Base-by-base conservation (phyloP, 2,797 vertebrate species). In the Spheniscus humboldti region DNA sequence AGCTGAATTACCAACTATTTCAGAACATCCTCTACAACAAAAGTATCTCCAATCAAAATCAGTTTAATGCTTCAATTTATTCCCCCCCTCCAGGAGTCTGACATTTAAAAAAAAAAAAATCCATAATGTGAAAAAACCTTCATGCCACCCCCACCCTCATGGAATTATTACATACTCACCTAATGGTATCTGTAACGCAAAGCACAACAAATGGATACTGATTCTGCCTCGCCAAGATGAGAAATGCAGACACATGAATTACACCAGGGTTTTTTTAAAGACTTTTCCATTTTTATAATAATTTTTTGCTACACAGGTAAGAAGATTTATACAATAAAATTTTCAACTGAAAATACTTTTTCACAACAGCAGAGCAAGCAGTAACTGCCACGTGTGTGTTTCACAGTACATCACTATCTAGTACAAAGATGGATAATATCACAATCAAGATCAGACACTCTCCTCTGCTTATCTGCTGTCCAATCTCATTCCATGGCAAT, bases 311-410 rank as follows among this genome's bases (percentile, higher is more conserved):
- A 87, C 48, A 82, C 35, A 62, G 43, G 41, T 91, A 91, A 82
- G 87, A 92, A 91, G 82, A 72, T 81, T 83, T 94, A 96, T 89
- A 92, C 75, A 96, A 94, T 82, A 95, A 78, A 79, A 84, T 66
- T 94, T 94, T 95, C 68, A 92, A 85, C 60, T 82, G 79, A 96
- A 88, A 94, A 92, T 82, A 94, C 64, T 73, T 95, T 88, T 85
- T 94, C 79, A 87, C 86, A 90, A 93, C 17, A 91, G 62, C 60
- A 82, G 88, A 94, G 89, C 90, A 92, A 97, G 89, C 85, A 96
- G 69, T 48, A 86, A 94, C 64, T 47, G 94, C 89, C 85, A 52
- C 15, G 76, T 90, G 94, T 86, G 94, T 91, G 39, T n/a, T 33
- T 45, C 79, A 86, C 87, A 86, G 89, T 72, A 86, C 59, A 23